A percentile compares a stretch with the other conserved stretches of the same genome.
Conservation (phyloP, 1,140 invertebrate species). For the Halesus radiatus region DNA sequence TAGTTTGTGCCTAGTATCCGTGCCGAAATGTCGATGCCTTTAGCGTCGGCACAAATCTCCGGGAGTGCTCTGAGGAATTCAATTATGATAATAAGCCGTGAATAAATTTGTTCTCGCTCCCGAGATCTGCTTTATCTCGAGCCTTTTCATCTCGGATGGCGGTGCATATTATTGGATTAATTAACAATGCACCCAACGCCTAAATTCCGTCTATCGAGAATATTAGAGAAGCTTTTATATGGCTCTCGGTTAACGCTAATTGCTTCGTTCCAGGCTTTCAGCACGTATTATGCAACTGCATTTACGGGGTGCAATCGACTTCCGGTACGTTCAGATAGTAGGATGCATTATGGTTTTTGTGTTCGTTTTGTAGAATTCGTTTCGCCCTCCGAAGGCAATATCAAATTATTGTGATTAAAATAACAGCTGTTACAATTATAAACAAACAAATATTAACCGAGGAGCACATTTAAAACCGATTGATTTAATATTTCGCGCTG, state of each 20-base stretch:
- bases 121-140: slow-evolving; percentile 24
- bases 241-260: not conserved
- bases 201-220: not conserved
- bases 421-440: too few species aligned
- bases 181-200: slow-evolving; percentile 4
- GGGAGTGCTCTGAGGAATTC: slow-evolving; percentile 5
- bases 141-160: not conserved
- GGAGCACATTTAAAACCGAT: too few species aligned
- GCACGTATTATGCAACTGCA: too few species aligned
- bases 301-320: too few species aligned
- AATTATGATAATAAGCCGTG: slow-evolving; percentile 17
- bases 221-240: not conserved
- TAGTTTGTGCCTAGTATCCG: not conserved
- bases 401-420: too few species aligned
- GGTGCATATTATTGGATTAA: slow-evolving; percentile 5
- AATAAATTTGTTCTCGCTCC: slow-evolving; percentile 6
- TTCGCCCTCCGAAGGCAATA: too few species aligned
- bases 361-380: too few species aligned
- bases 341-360: too few species aligned
- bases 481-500: too few species aligned
- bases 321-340: too few species aligned
- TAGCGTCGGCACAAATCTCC: not conserved
- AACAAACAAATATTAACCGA: too few species aligned
- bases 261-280: not conserved
- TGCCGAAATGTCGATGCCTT: not conserved